Evolutionary conservation across 2,797 vertebrate species (phyloP), one percentile per base, ranked within the genome.

Genomic region (Simalia tracyae): DNA sequence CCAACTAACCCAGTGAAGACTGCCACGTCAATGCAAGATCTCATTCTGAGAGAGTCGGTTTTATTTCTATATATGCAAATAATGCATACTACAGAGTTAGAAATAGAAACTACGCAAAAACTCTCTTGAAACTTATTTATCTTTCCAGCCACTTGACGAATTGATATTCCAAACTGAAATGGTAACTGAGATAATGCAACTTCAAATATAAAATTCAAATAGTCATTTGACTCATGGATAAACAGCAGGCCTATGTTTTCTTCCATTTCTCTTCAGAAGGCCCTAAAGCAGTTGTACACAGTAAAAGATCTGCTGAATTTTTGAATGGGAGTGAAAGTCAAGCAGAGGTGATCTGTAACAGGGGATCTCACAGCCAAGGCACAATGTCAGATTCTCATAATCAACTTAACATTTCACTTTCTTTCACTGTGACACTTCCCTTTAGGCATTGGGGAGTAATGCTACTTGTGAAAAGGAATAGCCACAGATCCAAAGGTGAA

Each of bases 41-140:
- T 84, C 56, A 86, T 12, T 42, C 42, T 59, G 7, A 86, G 26
- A 36, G 19, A 50, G 46, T 61, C 64, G 81, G 84, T 42, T 72
- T 72, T 89, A 88, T 56, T 91, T 59, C 50, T 57, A 42, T 94
- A 93, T 90, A 90, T 87, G 88, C 56, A 90, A 76, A 81, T 63
- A 50, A 94, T 94, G 91, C 93, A 94, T 92, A 94, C 93, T 94
- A 94, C 9, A 94, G 95, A 97, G 84, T 95, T 95, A 96, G 93
- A 93, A 96, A 96, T 95, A 95, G 95, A 96, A 93, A 93, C 94
- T 91, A 94, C 91, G 31, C 94, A 96, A 95, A 96, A 94, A 93
- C 94, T 96, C 95, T 95, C 92, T 93, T 81, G 92, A 96, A 95
- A 96, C 96, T 95, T 96, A 96, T 95, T 97, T 96, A 96, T 96